A percentile compares a stretch with the other conserved stretches of the same genome.
Evolutionary conservation across 2,113 vertebrate genomes (phyloP).

Genomic region (Nothobranchius kuhntae): DNA sequence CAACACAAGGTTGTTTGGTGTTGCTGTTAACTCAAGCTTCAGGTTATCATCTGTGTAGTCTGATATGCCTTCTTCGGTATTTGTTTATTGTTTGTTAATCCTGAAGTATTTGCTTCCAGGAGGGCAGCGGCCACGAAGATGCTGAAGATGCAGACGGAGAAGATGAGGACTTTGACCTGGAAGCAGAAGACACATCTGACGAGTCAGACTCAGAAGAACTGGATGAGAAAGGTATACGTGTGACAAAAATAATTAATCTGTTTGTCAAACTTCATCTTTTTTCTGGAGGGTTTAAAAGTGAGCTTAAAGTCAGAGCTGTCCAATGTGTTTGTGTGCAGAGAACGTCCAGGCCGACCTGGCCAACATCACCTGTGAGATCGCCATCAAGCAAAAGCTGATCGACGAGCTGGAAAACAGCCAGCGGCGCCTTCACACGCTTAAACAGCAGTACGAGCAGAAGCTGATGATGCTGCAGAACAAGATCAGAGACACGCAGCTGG

Average conservation of each 20-base stretch:
- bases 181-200: slow-evolving; percentile 90
- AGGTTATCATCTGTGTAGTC: too few relatives aligned
- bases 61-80: not conserved
- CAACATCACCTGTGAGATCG: slow-evolving; percentile 99
- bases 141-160: slow-evolving; percentile 90
- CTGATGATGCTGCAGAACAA: slow-evolving; percentile 95
- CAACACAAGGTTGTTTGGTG: too few relatives aligned
- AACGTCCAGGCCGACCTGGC: slow-evolving; percentile 95
- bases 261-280: not conserved
- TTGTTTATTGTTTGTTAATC: not conserved
- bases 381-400: slow-evolving; percentile 98
- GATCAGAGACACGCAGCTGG: slow-evolving; percentile 95
- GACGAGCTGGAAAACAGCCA: slow-evolving; percentile 99
- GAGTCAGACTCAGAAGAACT: slow-evolving; percentile 94
- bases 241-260: not conserved
- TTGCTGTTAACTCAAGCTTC: too few relatives aligned
- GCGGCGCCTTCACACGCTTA: slow-evolving; percentile 91
- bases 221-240: slow-evolving; percentile 90
- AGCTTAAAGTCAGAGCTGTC: not conserved
- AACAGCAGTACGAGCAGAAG: slow-evolving; percentile 97
- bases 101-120: slow-evolving; percentile 63
- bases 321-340: slow-evolving; percentile 73
- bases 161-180: slow-evolving; percentile 90
- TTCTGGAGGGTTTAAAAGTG: not conserved
- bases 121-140: slow-evolving; percentile 91